Percentiles rank a stretch among this genome's conserved stretches.
Evolutionary conservation across 37 sponge, comb jelly and placozoan genomes (phyloP).

Genomic region (Lycopodina hypogea): DNA sequence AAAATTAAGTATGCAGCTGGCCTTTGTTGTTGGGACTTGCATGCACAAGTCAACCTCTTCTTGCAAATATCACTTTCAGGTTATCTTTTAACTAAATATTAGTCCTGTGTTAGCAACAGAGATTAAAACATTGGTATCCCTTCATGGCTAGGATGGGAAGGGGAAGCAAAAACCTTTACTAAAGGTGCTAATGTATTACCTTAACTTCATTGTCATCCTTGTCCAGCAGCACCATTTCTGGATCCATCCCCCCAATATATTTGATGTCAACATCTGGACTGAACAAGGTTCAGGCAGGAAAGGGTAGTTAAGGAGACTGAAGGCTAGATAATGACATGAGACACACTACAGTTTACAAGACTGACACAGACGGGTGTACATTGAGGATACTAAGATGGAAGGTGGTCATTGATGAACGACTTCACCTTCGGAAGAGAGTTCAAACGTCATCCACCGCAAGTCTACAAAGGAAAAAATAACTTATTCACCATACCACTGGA

Average conservation of each 20-base stretch:
- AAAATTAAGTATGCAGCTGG: too few species aligned
- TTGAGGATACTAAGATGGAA: conserved; percentile 83
- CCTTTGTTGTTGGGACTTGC: too few species aligned
- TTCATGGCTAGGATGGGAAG: too few species aligned
- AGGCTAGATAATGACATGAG: neutral
- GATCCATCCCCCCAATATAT: conserved; percentile 77
- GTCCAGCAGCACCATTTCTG: conserved; percentile 65
- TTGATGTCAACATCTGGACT: conserved; percentile 70
- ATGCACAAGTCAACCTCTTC: too few species aligned
- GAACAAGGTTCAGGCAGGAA: neutral
- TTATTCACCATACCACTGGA: too few species aligned
- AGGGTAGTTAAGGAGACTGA: conserved; percentile 23
- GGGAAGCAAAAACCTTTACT: too few species aligned
- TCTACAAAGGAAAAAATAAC: conserved; percentile 37
- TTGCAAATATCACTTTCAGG: too few species aligned
- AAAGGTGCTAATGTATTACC: too few species aligned
- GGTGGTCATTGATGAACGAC: conserved; percentile 66
- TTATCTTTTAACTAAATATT: too few species aligned
- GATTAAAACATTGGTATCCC: too few species aligned
- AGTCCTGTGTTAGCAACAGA: too few species aligned
- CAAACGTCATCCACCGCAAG: conserved; percentile 90
- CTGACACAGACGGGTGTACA: neutral
- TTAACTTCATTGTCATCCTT: conserved; percentile 41
- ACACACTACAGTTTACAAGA: too few species aligned
- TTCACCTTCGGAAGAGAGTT: conserved; percentile 86